Conservation (phyloP, 2,113 vertebrate species). For the Pituophis catenifer region DNA sequence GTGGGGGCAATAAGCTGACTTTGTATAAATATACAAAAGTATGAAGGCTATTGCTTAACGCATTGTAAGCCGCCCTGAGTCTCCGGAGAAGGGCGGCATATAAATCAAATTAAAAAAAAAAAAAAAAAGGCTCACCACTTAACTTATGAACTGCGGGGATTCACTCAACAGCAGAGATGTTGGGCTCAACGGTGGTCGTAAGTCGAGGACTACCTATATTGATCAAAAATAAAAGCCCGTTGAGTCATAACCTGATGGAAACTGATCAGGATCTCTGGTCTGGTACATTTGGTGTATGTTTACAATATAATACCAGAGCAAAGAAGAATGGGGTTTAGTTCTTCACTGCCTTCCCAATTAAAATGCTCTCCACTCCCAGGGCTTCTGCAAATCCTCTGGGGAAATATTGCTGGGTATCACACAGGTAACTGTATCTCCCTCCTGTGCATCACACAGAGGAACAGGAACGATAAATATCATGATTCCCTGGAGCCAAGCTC, state of each 20-base stretch:
- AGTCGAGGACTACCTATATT: not conserved
- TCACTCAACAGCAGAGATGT: no score
- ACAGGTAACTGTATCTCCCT: not conserved
- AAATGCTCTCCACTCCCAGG: not conserved
- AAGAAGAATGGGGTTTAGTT: not conserved
- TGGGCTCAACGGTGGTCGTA: no score
- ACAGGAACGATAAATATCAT: not conserved
- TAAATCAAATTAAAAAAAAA: no score
- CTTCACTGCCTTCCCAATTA: not conserved
- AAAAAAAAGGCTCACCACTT: no score
- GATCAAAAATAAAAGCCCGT: not conserved
- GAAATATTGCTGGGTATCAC: not conserved
- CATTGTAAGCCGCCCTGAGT: no score
- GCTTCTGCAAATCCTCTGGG: not conserved
- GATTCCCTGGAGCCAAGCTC: not conserved
- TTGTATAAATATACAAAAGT: no score
- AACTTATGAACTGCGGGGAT: no score
- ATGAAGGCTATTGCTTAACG: no score
- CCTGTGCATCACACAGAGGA: not conserved
- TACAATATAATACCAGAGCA: not conserved
- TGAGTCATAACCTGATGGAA: not conserved
- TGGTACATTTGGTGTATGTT: not conserved
- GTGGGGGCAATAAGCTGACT: no score
- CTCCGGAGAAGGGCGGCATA: no score
- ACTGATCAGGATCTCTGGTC: not conserved